These are phyloP conservation scores for Amphipyra berbera DNA, from an alignment of 2,888 invertebrate genomes.

Conservation along the genomic window DNA sequence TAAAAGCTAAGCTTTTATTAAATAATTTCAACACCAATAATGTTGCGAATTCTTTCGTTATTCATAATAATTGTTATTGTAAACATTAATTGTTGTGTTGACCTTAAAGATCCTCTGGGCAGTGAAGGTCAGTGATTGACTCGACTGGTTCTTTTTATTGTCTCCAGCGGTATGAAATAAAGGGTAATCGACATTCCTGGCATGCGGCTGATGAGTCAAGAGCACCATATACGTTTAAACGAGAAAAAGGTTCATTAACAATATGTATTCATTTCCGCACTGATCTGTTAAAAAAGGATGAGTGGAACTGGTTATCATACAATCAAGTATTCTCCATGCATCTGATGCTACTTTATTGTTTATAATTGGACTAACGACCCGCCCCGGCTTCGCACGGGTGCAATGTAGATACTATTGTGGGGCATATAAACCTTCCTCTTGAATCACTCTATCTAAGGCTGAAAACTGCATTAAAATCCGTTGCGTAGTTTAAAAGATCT, in stretches of 20 bases:
- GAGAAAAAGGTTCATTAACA: conserved; percentile 16
- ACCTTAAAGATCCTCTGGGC: conserved; percentile 37
- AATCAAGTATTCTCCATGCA: too few relatives aligned
- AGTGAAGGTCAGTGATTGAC: conserved; percentile 43
- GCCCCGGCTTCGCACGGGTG: too few relatives aligned
- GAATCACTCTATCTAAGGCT: too few relatives aligned
- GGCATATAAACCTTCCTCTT: too few relatives aligned
- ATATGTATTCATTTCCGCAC: conserved; percentile 44
- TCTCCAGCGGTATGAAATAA: conserved; percentile 25
- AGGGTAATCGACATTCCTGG: conserved; percentile 54
- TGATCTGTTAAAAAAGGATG: conserved; percentile 1
- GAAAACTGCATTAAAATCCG: too few relatives aligned
- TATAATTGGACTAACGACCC: too few relatives aligned
- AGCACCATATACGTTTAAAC: conserved; percentile 1
- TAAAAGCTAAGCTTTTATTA: not conserved
- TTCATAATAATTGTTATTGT: conserved; percentile 23
- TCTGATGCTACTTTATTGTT: too few relatives aligned
- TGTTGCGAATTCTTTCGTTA: conserved; percentile 1
- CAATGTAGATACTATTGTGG: too few relatives aligned
- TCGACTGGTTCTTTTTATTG: conserved; percentile 35
- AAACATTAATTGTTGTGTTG: conserved; percentile 7
- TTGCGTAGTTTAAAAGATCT: too few relatives aligned
- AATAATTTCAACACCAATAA: conserved; percentile 8
- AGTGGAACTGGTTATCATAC: conserved; percentile 11
- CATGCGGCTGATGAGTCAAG: conserved; percentile 21